These are phyloP conservation scores for Alcedo atthis DNA, from an alignment of 2,797 vertebrate genomes.

Conservation along the genomic window DNA sequence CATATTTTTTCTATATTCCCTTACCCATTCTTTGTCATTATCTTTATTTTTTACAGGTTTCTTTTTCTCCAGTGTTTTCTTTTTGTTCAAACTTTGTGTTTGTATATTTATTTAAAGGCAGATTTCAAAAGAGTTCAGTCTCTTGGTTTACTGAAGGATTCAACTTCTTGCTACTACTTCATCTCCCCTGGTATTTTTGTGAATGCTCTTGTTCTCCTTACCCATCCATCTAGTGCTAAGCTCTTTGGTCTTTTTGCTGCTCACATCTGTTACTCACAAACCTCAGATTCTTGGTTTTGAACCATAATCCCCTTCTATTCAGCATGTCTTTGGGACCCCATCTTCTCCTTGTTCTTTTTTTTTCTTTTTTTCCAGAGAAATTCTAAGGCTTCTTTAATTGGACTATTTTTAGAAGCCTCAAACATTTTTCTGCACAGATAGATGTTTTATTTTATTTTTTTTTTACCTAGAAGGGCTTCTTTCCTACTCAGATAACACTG, in stretches of 20 bases:
- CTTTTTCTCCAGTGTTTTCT: slow-evolving; percentile 60
- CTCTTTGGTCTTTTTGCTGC: slow-evolving; percentile 22
- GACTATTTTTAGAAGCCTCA: not conserved
- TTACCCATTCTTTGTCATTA: slow-evolving; percentile 50
- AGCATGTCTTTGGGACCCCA: slow-evolving; percentile 14
- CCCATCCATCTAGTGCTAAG: not conserved
- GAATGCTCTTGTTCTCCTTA: slow-evolving; percentile 6
- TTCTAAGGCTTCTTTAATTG: not conserved
- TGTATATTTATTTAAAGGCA: slow-evolving; percentile 59
- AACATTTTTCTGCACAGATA: not conserved
- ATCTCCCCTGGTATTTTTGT: slow-evolving; percentile 42
- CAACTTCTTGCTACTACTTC: slow-evolving; percentile 23
- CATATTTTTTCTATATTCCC: slow-evolving; percentile 46
- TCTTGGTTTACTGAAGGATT: slow-evolving; percentile 50
- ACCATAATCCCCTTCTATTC: not conserved
- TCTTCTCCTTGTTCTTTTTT: not conserved
- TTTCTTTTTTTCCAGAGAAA: not conserved
- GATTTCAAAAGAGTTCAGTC: slow-evolving; percentile 54
- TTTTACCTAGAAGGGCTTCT: not conserved
- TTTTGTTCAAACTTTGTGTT: slow-evolving; percentile 55
- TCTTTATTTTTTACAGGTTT: slow-evolving; percentile 62
- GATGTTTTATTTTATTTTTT: not conserved
- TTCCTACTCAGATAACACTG: rapidly evolving
- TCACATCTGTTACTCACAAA: not conserved
- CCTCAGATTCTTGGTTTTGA: slow-evolving; percentile 21